A percentile compares a stretch with the other conserved stretches of the same genome.
These are phyloP conservation scores for Alligator sinensis DNA, from an alignment of 2,113 vertebrate species.

Conservation along the genomic window DNA sequence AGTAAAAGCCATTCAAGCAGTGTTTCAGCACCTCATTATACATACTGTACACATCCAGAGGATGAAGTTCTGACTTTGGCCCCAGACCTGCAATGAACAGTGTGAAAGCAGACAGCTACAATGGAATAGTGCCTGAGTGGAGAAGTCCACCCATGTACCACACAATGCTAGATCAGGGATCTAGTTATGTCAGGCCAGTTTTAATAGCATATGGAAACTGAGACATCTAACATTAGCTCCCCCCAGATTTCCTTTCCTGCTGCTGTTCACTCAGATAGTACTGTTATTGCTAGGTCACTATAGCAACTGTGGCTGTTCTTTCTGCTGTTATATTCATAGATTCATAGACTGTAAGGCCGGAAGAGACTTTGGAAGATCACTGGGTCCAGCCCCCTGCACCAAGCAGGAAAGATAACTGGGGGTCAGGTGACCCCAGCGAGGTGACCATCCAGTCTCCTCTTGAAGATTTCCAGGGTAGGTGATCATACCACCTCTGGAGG, in stretches of 20 bases:
- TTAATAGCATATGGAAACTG: constrained; percentile 35
- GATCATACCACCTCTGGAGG: no score
- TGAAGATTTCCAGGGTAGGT: no score
- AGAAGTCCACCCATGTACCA: not conserved
- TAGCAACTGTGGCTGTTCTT: constrained; percentile 45
- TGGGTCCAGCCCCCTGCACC: no score
- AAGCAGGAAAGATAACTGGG: no score
- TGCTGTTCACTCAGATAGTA: constrained; percentile 62
- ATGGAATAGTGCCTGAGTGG: not conserved
- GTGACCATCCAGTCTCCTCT: no score
- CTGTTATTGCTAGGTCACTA: constrained; percentile 56
- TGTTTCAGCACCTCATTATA: not conserved
- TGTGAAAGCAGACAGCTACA: not conserved
- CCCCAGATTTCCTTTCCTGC: constrained; percentile 57
- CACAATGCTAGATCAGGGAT: not conserved
- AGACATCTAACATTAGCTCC: constrained; percentile 70
- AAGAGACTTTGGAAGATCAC: no score
- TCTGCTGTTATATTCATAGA: constrained; percentile 5
- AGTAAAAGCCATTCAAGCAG: not conserved
- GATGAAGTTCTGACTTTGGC: not conserved
- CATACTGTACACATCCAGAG: not conserved
- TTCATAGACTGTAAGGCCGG: no score
- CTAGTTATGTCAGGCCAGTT: not conserved
- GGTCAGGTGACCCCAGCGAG: no score
- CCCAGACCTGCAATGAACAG: not conserved